phyloP scores from a whole-genome alignment of 2,888 invertebrate species.

The Eristalinus aeneus region DNA sequence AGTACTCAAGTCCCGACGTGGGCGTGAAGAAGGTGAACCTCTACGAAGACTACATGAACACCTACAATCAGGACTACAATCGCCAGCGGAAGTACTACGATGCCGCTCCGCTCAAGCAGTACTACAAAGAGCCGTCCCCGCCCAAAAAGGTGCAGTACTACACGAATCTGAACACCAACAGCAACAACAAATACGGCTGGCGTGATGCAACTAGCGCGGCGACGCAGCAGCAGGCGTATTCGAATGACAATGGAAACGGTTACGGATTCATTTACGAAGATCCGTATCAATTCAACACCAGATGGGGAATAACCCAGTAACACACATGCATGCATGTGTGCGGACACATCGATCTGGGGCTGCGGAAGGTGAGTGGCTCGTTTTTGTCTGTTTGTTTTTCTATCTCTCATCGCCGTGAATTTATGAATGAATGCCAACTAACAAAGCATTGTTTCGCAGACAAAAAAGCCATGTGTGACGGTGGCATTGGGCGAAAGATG shows the following conservation, averaged over 20 bases:
- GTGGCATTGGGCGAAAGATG: slow-evolving; percentile 6
- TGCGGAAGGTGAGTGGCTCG: slow-evolving; percentile 29
- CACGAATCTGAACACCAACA: slow-evolving; percentile 49
- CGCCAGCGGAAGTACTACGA: slow-evolving; percentile 40
- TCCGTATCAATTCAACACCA: slow-evolving; percentile 62
- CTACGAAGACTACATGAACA: slow-evolving; percentile 47
- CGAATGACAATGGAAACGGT: slow-evolving; percentile 42
- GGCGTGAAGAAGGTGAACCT: slow-evolving; percentile 58
- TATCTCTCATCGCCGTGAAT: background rate
- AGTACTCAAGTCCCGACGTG: slow-evolving; percentile 61
- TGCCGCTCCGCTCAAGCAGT: slow-evolving; percentile 15
- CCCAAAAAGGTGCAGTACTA: slow-evolving; percentile 64
- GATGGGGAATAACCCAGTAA: slow-evolving; percentile 64
- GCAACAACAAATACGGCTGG: slow-evolving; percentile 42
- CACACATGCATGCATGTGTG: slow-evolving; percentile 1
- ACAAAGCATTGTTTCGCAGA: slow-evolving; percentile 39
- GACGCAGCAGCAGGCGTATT: slow-evolving; percentile 23
- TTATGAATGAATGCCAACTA: slow-evolving; percentile 4
- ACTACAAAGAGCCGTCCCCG: slow-evolving; percentile 33
- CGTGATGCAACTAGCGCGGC: slow-evolving; percentile 38
- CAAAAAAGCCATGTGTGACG: background rate
- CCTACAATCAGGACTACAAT: slow-evolving; percentile 39
- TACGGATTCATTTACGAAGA: slow-evolving; percentile 58
- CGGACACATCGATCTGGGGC: background rate
- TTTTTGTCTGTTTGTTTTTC: slow-evolving; percentile 11